Conservation (phyloP, 2,113 vertebrate species). For the Picathartes gymnocephalus region DNA sequence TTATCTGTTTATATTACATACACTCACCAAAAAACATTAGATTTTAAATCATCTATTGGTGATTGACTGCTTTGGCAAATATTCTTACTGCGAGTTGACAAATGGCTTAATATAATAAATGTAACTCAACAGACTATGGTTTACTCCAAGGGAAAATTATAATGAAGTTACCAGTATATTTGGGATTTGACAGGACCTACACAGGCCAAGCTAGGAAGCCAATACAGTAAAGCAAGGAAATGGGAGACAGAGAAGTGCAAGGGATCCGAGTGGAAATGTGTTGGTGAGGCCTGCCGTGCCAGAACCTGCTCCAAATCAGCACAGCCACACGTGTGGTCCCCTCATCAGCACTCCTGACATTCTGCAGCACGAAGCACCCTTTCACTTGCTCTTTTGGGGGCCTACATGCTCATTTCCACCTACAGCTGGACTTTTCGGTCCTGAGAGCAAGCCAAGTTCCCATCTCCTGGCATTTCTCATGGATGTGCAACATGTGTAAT, state of each 20-base stretch:
- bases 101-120: background rate
- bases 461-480: background rate
- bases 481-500: accelerated
- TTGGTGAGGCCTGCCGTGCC: accelerated
- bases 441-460: background rate
- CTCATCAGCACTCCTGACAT: background rate
- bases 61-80: background rate
- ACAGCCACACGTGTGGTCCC: background rate
- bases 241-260: background rate
- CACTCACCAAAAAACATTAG: background rate
- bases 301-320: background rate
- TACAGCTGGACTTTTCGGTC: background rate
- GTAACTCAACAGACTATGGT: background rate
- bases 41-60: background rate
- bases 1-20: background rate
- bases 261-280: background rate
- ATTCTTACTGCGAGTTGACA: constrained; percentile 1
- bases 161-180: background rate
- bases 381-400: background rate
- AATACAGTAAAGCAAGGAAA: background rate
- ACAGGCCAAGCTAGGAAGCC: background rate
- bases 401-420: background rate
- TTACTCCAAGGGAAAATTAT: background rate
- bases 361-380: background rate
- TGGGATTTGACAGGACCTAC: background rate